phyloP scores from a whole-genome alignment of 2,113 vertebrate species.

The Caloenas nicobarica region DNA sequence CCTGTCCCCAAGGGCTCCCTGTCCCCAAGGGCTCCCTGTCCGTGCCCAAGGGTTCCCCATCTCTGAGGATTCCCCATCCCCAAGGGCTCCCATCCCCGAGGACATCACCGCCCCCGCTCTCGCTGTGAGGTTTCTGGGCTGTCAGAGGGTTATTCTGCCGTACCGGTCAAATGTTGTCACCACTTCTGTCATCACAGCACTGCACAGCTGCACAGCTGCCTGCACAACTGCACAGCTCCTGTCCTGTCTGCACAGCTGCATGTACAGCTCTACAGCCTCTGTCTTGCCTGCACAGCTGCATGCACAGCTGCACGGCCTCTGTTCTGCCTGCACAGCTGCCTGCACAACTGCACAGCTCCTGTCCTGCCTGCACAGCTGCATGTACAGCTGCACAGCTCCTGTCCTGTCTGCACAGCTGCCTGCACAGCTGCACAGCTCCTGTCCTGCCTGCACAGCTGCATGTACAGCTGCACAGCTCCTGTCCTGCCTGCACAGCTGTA shows the following conservation, averaged over 20 bases:
- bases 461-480: neutral
- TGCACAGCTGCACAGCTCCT: too few species aligned
- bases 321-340: neutral
- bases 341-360: neutral
- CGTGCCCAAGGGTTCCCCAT: neutral
- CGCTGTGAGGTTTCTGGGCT: neutral
- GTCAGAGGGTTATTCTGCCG: accelerated
- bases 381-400: neutral
- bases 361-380: too few species aligned
- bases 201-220: too few species aligned
- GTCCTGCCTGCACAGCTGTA: neutral
- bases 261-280: too few species aligned
- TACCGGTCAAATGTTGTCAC: accelerated
- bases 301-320: neutral
- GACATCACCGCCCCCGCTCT: neutral
- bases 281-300: too few species aligned
- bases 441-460: too few species aligned
- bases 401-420: neutral
- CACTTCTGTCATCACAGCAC: accelerated
- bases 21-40: neutral
- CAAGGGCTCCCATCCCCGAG: neutral
- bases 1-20: too few species aligned
- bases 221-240: neutral
- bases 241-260: neutral
- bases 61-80: neutral